Conservation (phyloP, 2,797 vertebrate species). For the Hylomyscus alleni region DNA sequence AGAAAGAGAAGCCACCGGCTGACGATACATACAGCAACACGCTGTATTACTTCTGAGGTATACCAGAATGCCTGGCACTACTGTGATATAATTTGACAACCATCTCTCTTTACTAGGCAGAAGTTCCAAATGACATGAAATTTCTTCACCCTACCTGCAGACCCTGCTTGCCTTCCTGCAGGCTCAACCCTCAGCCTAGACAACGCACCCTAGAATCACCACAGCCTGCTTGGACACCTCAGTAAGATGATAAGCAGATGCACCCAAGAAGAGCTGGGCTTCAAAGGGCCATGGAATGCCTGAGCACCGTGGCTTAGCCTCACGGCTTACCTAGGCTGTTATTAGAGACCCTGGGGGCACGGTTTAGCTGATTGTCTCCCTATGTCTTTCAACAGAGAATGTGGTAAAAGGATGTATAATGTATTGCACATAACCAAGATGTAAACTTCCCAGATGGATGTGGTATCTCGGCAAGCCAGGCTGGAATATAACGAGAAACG, state of each 20-base stretch:
- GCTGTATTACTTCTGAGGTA: conserved; percentile 6
- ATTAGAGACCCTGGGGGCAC: background rate
- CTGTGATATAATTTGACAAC: conserved; percentile 63
- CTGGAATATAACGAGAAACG: background rate
- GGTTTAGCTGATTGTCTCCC: background rate
- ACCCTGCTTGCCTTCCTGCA: background rate
- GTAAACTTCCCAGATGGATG: background rate
- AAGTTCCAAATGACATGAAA: background rate
- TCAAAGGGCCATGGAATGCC: background rate
- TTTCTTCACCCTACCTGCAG: background rate
- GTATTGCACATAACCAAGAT: background rate
- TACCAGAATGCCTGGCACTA: conserved; percentile 28
- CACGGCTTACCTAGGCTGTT: background rate
- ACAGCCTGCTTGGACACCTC: background rate
- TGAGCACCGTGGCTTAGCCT: background rate
- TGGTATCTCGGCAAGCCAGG: background rate
- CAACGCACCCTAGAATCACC: background rate
- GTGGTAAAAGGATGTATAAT: background rate
- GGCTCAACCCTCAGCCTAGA: background rate
- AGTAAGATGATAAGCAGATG: background rate
- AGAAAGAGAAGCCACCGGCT: conserved; percentile 78
- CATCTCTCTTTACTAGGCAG: background rate
- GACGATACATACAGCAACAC: conserved; percentile 73
- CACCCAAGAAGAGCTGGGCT: background rate
- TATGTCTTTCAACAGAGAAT: conserved; percentile 19